phyloP scores from a whole-genome alignment of 2,797 vertebrate genomes.

The Toxotes lorentzi region DNA sequence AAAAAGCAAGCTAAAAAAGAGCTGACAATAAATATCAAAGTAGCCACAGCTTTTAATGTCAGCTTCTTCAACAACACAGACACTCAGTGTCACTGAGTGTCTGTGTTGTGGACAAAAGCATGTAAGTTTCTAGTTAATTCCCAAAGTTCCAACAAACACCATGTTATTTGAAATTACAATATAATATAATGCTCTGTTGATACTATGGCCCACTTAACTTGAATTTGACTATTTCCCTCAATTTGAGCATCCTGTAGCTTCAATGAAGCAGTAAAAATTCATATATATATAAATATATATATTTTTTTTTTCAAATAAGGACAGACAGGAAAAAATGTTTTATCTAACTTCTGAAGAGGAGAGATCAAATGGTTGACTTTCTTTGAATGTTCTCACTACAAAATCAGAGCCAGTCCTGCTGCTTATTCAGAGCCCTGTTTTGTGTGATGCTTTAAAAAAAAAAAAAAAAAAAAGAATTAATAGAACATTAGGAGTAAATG shows the following conservation, averaged over 20 bases:
- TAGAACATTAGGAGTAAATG: slow-evolving; percentile 80
- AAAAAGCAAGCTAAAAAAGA: slow-evolving; percentile 15
- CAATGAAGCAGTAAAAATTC: not conserved
- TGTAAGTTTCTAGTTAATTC: slow-evolving; percentile 6
- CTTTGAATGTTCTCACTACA: slow-evolving; percentile 9
- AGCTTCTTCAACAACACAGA: slow-evolving; percentile 6
- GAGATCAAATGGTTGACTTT: slow-evolving; percentile 32
- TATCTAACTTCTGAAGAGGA: not conserved
- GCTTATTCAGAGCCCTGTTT: slow-evolving; percentile 36
- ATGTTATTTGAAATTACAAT: not conserved
- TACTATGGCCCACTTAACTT: not conserved
- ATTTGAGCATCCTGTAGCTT: not conserved
- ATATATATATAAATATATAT: too few species aligned
- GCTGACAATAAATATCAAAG: slow-evolving; percentile 41
- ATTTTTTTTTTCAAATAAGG: too few species aligned
- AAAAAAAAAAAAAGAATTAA: slow-evolving; percentile 72
- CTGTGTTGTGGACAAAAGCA: slow-evolving; percentile 14
- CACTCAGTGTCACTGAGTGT: too few species aligned
- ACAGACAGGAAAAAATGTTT: not conserved
- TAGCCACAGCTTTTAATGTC: slow-evolving; percentile 28
- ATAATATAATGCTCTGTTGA: not conserved
- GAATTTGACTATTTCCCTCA: not conserved
- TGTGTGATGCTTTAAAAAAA: slow-evolving; percentile 27
- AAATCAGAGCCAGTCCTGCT: slow-evolving; percentile 11
- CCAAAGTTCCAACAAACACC: slow-evolving; percentile 10